Evolutionary conservation across 2,888 invertebrate species (phyloP), one percentile per base, ranked within the genome.

Genomic region (Chrysolina americana): DNA sequence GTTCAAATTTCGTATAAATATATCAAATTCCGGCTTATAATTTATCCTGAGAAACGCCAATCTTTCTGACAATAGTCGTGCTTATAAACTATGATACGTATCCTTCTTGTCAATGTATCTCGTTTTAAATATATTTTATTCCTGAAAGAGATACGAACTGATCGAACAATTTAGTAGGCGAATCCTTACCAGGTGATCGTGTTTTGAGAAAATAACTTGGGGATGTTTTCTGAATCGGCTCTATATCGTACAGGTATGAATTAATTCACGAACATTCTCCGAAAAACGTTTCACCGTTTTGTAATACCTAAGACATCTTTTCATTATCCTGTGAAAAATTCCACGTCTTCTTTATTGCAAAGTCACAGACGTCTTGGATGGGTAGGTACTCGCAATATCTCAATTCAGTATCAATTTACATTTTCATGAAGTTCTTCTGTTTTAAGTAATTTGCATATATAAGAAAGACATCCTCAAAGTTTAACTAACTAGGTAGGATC

Each of bases 391-490:
- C 21, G 50, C 73, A 76, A 78, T 72, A 64, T 70, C 75, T 79
- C 80, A 80, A 81, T 82, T 81, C 78, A 66, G 70, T 74, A 75
- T 73, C 77, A 74, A 81, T 82, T 82, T 81, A 78, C 82, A 82
- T 81, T 82, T 81, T 80, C 79, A 80, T 80, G 63, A 65, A 59
- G 69, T 62, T 36, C 36, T n/a, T n/a, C 36, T n/a, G 36, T 66
- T 19, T 63, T 4, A 50, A 41, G 48, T 50, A 63, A 68, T 68
- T 62, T 72, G 50, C 71, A 72, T 72, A 69, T 65, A 75, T 72
- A 75, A 75, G 73, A 72, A 72, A 75, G 73, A 75, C 75, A 70
- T 48, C 50, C 48, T 65, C 63, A 17, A 21, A 73, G 28, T 66
- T 76, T 68, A 71, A 76, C 73, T 76, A 73, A 73, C 71, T 47